Evolutionary conservation across 2,888 invertebrate species (phyloP).

Genomic region (Emmelina monodactyla): DNA sequence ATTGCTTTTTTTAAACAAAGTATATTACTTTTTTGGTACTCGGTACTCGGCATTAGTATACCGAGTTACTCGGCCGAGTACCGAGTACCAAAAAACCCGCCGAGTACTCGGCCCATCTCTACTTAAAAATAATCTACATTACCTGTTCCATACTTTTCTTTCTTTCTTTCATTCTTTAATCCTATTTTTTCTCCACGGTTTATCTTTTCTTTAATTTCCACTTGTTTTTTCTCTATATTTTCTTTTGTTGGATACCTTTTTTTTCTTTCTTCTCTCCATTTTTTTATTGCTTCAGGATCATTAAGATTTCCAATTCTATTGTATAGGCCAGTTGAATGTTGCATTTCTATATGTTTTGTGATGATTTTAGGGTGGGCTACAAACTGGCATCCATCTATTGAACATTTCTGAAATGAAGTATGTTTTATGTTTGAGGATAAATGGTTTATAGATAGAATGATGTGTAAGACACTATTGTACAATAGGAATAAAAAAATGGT

Average conservation of each 20-base stretch:
- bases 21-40: too few species aligned
- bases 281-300: slow-evolving; percentile 82
- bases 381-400: slow-evolving; percentile 81
- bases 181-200: slow-evolving; percentile 79
- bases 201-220: slow-evolving; percentile 70
- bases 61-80: too few species aligned
- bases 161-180: slow-evolving; percentile 31
- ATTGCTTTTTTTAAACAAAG: too few species aligned
- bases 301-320: slow-evolving; percentile 77
- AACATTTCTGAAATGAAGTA: slow-evolving; percentile 72
- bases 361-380: slow-evolving; percentile 81
- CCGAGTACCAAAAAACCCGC: too few species aligned
- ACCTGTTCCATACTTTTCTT: slow-evolving; percentile 21
- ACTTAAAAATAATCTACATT: slow-evolving; percentile 18
- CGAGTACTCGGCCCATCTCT: too few species aligned
- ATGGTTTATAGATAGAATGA: too few species aligned
- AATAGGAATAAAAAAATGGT: too few species aligned
- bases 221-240: slow-evolving; percentile 71
- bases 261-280: slow-evolving; percentile 85
- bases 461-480: too few species aligned
- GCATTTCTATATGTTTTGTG: slow-evolving; percentile 80
- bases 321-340: slow-evolving; percentile 85
- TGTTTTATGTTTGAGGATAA: background rate
- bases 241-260: slow-evolving; percentile 77
- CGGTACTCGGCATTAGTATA: too few species aligned